Base-by-base conservation (phyloP, 1,140 invertebrate species). In the Oryzaephilus surinamensis region DNA sequence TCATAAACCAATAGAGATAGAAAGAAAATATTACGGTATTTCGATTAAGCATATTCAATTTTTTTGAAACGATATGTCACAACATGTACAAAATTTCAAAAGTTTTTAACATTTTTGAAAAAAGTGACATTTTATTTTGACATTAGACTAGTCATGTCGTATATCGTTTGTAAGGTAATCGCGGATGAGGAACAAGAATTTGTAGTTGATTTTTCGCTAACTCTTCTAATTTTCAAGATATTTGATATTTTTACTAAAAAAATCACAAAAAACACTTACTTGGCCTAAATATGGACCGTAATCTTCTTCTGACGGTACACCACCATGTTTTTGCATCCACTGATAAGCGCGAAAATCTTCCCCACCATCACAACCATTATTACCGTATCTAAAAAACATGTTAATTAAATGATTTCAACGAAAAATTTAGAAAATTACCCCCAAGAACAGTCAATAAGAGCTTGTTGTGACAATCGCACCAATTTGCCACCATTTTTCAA, bases 321-420 rank as follows among this genome's bases (percentile, higher is more conserved):
- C 82, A 12, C 86, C 89, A 53, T 85, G 80, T 61, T 90, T 85
- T 72, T 89, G 77, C 53, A 97, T 92, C 81, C 86, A 97, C 45
- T 89, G 71, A 58, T 95, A 96, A 1, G 88, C 76, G 39, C 89
- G 70, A 61, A 87, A 95, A 63, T 90, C 84, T 69, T 95, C 89
- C 31, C 93, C 93, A 14, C 93, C 93, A 67, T 97, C 92, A 64
- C 93, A 97, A 2, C 88, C 94, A 66, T 97, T 96, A 63, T 97
- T 96, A 12, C 90, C 87, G 61, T 74, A 86, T 42, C 71, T 73
- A 32, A 11, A 42, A 40, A 3, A 11, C 20, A 16, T 19, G 7
- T 19, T 7, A 39, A 38, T 31, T 1, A 37, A 38, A 8, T 18
- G 32, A 1, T 24, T 16, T 32, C 11, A 19, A 32, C 2, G 20